A percentile compares a stretch with the other conserved stretches of the same genome.
Evolutionary conservation across 1,140 invertebrate genomes (phyloP).

Genomic region (Laupala kohalensis): DNA sequence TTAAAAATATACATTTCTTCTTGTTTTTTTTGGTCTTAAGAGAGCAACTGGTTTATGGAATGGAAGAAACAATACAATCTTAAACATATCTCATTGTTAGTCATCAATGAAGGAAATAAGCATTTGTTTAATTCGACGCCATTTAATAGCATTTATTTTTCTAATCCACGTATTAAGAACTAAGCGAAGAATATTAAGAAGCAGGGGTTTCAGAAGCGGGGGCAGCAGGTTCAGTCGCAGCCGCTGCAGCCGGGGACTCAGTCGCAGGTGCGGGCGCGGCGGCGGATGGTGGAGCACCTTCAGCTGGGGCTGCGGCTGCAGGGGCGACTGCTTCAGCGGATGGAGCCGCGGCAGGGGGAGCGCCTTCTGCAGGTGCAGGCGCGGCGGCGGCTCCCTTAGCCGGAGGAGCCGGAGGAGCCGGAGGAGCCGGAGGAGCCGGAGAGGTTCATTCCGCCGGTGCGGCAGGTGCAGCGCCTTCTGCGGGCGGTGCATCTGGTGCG

Average conservation of each 20-base stretch:
- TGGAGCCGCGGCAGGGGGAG: no score
- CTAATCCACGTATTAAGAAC: no score
- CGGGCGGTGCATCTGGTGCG: neutral
- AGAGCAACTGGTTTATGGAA: no score
- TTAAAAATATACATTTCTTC: no score
- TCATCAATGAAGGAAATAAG: no score
- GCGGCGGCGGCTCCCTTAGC: neutral
- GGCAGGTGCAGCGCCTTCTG: neutral
- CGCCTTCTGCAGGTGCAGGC: neutral
- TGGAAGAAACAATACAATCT: no score
- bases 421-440: neutral
- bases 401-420: constrained; percentile 20
- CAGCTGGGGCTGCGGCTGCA: neutral
- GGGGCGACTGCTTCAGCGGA: neutral
- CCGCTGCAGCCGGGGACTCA: neutral
- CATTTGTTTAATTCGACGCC: no score
- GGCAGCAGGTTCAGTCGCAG: neutral
- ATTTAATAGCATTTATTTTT: no score
- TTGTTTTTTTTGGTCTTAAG: no score
- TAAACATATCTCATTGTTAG: no score
- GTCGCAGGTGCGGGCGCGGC: neutral
- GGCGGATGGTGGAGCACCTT: neutral
- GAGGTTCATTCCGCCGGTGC: neutral
- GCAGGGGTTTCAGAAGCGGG: neutral
- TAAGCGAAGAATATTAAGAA: no score